Evolutionary conservation across 2,797 vertebrate genomes (phyloP).

Genomic region (Poliocrania exsul): DNA sequence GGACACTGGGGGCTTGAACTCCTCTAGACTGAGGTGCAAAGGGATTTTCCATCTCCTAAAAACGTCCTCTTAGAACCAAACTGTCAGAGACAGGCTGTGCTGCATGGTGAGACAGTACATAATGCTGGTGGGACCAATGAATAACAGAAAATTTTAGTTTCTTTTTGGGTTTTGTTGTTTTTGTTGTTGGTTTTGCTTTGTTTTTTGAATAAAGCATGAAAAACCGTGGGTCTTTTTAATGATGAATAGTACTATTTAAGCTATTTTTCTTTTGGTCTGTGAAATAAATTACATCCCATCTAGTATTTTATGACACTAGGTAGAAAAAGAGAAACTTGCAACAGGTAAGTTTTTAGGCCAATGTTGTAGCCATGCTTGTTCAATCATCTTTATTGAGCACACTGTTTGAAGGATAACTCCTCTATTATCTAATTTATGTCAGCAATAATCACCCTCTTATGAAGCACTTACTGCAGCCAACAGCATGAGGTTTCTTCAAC

Average conservation of each 20-base stretch:
- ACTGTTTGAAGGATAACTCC: background rate
- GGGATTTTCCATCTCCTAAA: background rate
- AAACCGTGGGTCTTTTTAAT: background rate
- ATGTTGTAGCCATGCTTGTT: background rate
- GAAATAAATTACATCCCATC: background rate
- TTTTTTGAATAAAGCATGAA: background rate
- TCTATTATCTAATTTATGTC: background rate
- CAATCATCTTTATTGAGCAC: background rate
- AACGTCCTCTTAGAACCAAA: background rate
- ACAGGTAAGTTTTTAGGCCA: background rate
- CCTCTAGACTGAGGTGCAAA: background rate
- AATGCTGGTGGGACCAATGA: background rate
- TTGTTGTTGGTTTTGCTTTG: rapidly evolving
- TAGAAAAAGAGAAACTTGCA: background rate
- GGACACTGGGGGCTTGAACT: background rate
- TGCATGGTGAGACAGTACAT: background rate
- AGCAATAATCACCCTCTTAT: background rate
- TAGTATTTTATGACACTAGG: background rate
- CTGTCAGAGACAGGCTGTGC: background rate
- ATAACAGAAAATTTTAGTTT: background rate
- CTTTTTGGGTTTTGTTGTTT: background rate
- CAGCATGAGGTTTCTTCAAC: background rate
- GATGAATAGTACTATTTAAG: background rate
- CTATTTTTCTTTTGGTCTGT: background rate
- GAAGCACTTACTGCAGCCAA: background rate